Evolutionary conservation across 64 coral and sea anemone genomes (phyloP).

Genomic region (Pocillopora verrucosa): DNA sequence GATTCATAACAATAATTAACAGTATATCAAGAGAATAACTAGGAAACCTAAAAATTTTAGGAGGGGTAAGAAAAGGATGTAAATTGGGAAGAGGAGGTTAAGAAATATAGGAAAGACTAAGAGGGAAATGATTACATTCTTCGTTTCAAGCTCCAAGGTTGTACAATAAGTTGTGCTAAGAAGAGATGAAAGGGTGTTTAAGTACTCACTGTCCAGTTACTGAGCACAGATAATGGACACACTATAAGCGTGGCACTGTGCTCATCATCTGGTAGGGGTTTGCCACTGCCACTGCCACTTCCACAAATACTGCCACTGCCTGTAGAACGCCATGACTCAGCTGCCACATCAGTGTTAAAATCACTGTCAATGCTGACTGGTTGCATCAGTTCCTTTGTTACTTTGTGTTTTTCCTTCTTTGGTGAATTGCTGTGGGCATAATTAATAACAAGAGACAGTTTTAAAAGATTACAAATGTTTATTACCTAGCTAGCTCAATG

Average conservation of each 20-base stretch:
- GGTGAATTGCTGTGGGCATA: not conserved
- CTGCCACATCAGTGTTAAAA: not conserved
- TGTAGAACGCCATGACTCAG: slow-evolving; percentile 8
- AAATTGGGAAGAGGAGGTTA: not conserved
- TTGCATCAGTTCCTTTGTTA: not conserved
- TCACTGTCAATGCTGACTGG: not conserved
- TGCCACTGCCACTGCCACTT: not conserved
- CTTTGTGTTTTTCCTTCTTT: slow-evolving; percentile 16
- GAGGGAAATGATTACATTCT: not conserved
- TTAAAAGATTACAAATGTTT: not conserved
- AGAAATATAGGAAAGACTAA: not conserved
- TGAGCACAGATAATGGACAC: slow-evolving; percentile 87
- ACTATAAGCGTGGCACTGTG: slow-evolving; percentile 71
- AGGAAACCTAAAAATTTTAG: too few relatives aligned
- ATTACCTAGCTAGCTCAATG: too few relatives aligned
- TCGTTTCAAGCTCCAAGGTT: not conserved
- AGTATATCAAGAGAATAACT: too few relatives aligned
- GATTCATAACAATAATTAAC: too few relatives aligned
- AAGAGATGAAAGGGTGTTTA: not conserved
- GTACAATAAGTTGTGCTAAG: not conserved
- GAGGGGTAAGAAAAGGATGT: too few relatives aligned
- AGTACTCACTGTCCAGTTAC: slow-evolving; percentile 89
- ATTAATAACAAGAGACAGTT: not conserved
- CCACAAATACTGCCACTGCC: not conserved
- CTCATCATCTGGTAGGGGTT: not conserved